Percentiles rank a stretch among this genome's conserved stretches.
Evolutionary conservation across 2,888 invertebrate genomes (phyloP).

Genomic region (Pollenia angustigena): DNA sequence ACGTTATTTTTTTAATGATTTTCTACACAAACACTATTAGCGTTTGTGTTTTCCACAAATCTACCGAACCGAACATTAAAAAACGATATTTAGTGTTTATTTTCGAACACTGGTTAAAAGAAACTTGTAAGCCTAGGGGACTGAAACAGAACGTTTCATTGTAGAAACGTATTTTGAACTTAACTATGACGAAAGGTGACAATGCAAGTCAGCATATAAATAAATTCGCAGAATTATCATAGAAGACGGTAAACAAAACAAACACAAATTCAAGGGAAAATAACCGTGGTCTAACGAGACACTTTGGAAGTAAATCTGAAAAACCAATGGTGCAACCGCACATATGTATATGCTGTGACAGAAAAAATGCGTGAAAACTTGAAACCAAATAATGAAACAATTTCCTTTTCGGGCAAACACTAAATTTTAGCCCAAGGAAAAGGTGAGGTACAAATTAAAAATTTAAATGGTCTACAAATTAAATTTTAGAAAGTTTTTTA

Average conservation of each 20-base stretch:
- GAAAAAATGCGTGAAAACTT: not conserved
- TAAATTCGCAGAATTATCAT: conserved; percentile 2
- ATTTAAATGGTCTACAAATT: conserved; percentile 6
- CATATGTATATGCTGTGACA: conserved; percentile 2
- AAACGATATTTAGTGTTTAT: too few relatives aligned
- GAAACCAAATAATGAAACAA: not conserved
- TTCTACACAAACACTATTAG: too few relatives aligned
- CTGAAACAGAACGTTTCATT: conserved; percentile 67
- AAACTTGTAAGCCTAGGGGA: conserved; percentile 46
- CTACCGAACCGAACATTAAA: too few relatives aligned
- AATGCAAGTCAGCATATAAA: conserved; percentile 28
- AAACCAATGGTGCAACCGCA: conserved; percentile 11
- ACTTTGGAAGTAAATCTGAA: conserved; percentile 16
- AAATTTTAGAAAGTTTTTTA: conserved; percentile 44
- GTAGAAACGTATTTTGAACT: conserved; percentile 67
- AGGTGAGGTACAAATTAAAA: conserved; percentile 37
- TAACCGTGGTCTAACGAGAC: conserved; percentile 20
- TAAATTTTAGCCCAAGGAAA: conserved; percentile 16
- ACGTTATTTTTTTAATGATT: too few relatives aligned
- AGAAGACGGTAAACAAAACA: not conserved
- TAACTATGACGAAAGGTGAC: conserved; percentile 8
- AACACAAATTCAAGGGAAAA: conserved; percentile 24
- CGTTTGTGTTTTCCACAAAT: too few relatives aligned
- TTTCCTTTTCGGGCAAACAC: conserved; percentile 15
- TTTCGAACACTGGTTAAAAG: too few relatives aligned